These are phyloP conservation scores for Harpegnathos saltator DNA, from an alignment of 1,140 invertebrate genomes.

Conservation along the genomic window DNA sequence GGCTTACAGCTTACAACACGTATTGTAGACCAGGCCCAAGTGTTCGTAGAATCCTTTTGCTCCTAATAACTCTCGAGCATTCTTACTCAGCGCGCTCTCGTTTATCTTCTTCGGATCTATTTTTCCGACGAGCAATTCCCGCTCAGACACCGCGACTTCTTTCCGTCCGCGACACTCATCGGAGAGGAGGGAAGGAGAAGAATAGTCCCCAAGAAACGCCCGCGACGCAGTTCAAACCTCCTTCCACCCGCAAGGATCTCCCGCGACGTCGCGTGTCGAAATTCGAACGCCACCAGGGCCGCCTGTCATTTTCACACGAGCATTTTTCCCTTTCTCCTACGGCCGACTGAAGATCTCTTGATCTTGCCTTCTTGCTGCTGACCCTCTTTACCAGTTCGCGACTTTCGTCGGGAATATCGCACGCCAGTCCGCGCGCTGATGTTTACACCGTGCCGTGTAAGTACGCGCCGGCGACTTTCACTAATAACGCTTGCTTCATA, in stretches of 20 bases:
- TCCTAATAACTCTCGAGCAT: conserved; percentile 24
- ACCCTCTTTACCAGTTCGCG: conserved; percentile 50
- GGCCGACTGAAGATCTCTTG: conserved; percentile 3
- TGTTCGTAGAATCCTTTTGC: conserved; percentile 16
- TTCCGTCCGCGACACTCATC: background rate
- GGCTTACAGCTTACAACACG: too few relatives aligned
- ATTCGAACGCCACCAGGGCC: conserved; percentile 10
- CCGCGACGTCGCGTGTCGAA: conserved; percentile 20
- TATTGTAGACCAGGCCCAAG: background rate
- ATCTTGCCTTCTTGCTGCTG: conserved; percentile 29
- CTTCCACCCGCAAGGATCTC: background rate
- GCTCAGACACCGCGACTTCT: background rate
- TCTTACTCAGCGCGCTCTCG: conserved; percentile 2
- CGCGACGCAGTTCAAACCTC: background rate
- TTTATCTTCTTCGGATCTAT: conserved; percentile 9
- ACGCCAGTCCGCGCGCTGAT: conserved; percentile 23
- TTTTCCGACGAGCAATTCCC: background rate
- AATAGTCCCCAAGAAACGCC: conserved; percentile 4
- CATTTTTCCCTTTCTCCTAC: conserved; percentile 28
- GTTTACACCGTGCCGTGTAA: background rate
- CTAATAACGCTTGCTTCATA: conserved; percentile 65
- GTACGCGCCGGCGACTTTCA: conserved; percentile 63
- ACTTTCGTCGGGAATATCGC: conserved; percentile 1
- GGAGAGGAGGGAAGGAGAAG: background rate
- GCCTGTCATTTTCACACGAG: conserved; percentile 27